Conservation (phyloP, 2,113 vertebrate species). For the Crotalus tigris region DNA sequence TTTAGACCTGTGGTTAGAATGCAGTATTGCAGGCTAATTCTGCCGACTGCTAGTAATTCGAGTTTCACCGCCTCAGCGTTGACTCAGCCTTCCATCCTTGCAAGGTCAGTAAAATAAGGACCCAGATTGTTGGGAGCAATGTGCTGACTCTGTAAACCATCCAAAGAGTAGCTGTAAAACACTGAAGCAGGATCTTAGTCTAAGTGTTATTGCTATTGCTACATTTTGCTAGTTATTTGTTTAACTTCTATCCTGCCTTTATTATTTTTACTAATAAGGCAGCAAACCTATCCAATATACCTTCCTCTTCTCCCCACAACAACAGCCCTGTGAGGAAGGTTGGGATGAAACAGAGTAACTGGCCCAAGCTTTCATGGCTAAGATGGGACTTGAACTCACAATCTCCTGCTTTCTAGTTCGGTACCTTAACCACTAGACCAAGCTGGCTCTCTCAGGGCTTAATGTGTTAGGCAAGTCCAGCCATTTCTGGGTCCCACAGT, state of each 20-base stretch:
- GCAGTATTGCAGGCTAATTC: too few species aligned
- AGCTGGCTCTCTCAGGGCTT: not conserved
- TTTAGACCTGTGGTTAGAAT: too few species aligned
- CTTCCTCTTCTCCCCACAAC: not conserved
- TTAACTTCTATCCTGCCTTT: not conserved
- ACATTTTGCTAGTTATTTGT: not conserved
- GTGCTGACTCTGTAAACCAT: too few species aligned
- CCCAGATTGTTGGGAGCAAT: too few species aligned
- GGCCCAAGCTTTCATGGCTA: not conserved
- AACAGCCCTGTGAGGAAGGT: not conserved
- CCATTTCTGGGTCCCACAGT: not conserved
- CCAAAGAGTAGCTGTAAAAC: too few species aligned
- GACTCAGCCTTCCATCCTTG: too few species aligned
- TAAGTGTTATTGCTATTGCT: too few species aligned
- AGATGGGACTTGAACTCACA: not conserved
- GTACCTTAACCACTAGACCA: not conserved
- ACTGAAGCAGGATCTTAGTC: too few species aligned
- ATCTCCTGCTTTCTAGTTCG: not conserved
- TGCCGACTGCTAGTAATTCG: too few species aligned
- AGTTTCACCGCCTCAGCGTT: too few species aligned
- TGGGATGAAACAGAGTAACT: not conserved
- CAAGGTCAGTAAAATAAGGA: too few species aligned
- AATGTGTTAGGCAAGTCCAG: not conserved
- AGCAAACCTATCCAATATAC: not conserved
- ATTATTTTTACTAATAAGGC: not conserved